Evolutionary conservation across 2,888 invertebrate species (phyloP).

Genomic region (Melolontha melolontha): DNA sequence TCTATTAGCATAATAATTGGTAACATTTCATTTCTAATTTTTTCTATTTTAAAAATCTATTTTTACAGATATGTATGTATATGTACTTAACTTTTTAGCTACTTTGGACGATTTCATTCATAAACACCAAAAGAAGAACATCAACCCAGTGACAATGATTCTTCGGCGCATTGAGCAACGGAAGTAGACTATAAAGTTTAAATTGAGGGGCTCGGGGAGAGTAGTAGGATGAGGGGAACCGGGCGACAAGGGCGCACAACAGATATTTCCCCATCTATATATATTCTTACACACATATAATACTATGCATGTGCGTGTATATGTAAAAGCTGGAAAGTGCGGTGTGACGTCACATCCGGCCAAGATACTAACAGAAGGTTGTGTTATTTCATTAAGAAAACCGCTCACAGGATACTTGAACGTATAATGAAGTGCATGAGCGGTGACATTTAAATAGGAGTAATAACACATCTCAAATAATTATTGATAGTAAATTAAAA

Average conservation of each 20-base stretch:
- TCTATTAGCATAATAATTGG: slow-evolving; percentile 3
- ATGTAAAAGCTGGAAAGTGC: slow-evolving; percentile 46
- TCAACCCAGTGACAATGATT: slow-evolving; percentile 32
- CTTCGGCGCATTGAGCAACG: slow-evolving; percentile 41
- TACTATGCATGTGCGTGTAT: slow-evolving; percentile 20
- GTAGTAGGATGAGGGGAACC: slow-evolving; percentile 5
- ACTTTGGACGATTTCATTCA: slow-evolving; percentile 5
- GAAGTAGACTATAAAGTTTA: slow-evolving; percentile 50
- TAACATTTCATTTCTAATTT: neutral
- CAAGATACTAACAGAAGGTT: slow-evolving; percentile 38
- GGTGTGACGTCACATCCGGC: slow-evolving; percentile 48
- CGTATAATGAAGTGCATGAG: slow-evolving; percentile 9
- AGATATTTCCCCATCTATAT: slow-evolving; percentile 24
- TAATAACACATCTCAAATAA: too few species aligned
- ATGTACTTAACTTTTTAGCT: neutral
- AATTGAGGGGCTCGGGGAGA: slow-evolving; percentile 42
- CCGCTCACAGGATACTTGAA: slow-evolving; percentile 28
- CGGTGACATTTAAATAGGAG: too few species aligned
- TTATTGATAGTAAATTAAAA: too few species aligned
- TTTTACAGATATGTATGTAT: too few species aligned
- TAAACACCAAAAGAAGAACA: slow-evolving; percentile 14
- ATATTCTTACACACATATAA: slow-evolving; percentile 20
- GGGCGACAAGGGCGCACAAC: slow-evolving; percentile 20
- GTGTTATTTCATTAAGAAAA: slow-evolving; percentile 39
- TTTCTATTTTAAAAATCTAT: neutral